Conservation (phyloP, 2,797 vertebrate genomes). For the Moxostoma hubbsi region DNA sequence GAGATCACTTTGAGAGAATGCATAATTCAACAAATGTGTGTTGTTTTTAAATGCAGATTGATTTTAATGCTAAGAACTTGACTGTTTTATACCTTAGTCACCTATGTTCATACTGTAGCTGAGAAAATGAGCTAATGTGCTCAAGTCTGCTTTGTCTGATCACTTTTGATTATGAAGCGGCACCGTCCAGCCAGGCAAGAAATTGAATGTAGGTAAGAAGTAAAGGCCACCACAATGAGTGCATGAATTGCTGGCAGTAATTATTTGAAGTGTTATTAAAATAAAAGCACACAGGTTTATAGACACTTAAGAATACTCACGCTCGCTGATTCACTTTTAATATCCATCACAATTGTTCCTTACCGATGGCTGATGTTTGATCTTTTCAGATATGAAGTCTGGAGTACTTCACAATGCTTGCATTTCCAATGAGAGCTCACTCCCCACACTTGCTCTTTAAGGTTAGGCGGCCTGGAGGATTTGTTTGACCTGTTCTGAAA, state of each 20-base stretch:
- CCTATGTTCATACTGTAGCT: not conserved
- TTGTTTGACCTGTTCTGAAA: constrained; percentile 9
- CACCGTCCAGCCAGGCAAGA: constrained; percentile 69
- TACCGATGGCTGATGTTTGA: constrained; percentile 59
- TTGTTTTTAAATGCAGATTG: not conserved
- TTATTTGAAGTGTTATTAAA: constrained; percentile 71
- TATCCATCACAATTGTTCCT: constrained; percentile 66
- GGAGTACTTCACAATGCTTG: constrained; percentile 7
- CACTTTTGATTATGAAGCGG: constrained; percentile 69
- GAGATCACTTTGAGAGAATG: not conserved
- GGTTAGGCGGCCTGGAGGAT: not conserved
- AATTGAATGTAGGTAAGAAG: constrained; percentile 72
- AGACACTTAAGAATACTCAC: constrained; percentile 71
- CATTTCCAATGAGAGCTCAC: constrained; percentile 12
- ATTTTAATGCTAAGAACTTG: constrained; percentile 1
- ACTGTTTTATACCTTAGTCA: constrained; percentile 1
- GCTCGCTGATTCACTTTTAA: constrained; percentile 65
- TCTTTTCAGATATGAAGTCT: constrained; percentile 27
- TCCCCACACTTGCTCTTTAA: constrained; percentile 33
- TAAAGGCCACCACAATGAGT: constrained; percentile 64
- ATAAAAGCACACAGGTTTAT: constrained; percentile 68
- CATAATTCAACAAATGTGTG: not conserved
- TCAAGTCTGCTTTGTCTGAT: constrained; percentile 46
- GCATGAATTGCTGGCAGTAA: constrained; percentile 70
- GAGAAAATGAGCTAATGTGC: constrained; percentile 37